Evolutionary conservation across 2,797 vertebrate species (phyloP), one percentile per base, ranked within the genome.

Genomic region (Scomberomorus guttatus): DNA sequence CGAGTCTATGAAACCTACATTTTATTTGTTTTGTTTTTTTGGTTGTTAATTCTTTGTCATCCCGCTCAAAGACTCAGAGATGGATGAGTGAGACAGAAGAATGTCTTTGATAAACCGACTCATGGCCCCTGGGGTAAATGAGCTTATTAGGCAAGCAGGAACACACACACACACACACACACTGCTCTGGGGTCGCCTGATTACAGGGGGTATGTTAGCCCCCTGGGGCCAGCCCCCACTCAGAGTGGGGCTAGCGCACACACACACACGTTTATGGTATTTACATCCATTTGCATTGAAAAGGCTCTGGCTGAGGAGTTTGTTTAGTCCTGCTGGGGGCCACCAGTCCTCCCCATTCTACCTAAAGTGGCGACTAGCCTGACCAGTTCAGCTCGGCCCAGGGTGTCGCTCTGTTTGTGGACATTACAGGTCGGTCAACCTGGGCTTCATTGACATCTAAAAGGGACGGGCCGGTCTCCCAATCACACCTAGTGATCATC

Each of bases 81-180:
- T 82, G 81, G 89, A 66, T 84, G 88, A 89, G 72, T 87, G 83
- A 88, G 79, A 86, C 86, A 73, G 57, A 93, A 91, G 92, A 94
- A 94, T 94, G 92, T 82, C 92, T 94, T 94, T 94, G 92, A 94
- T 93, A 88, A 89, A 83, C 77, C 76, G 81, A 80, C 81, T 82
- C 59, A 37, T 22, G 52, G 74, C 77, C 87, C 79, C 60, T 34
- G 66, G 82, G 92, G 77, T 85, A 73, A 92, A 82, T 91, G 77
- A 87, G 89, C 84, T 87, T 88, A 91, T 88, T 90, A 90, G 82
- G 85, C 75, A 89, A 77, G 80, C 78, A 85, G 63, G 63, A 75
- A 89, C 81, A 86, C 83, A 80, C 80, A 79, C 77, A 85, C 78
- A 82, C 78, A 67, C 87, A 64, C 75, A 77, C 61, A 58, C 77